A percentile compares a stretch with the other conserved stretches of the same genome.
Conservation (phyloP, 2,797 vertebrate species). For the Buceros bicornis region DNA sequence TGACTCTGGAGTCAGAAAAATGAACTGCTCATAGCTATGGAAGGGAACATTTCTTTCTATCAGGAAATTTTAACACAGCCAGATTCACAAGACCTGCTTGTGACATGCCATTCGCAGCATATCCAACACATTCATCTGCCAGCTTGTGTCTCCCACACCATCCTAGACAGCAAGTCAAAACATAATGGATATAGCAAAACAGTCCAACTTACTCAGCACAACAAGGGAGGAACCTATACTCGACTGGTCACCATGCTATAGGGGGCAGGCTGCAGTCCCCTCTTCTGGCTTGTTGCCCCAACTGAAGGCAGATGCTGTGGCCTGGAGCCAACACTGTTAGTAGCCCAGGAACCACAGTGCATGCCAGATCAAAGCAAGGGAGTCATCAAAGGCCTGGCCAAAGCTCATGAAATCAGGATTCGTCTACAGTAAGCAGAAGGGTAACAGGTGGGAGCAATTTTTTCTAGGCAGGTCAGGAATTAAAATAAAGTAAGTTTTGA, state of each 20-base stretch:
- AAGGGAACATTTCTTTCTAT: background rate
- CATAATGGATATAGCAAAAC: background rate
- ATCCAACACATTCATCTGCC: background rate
- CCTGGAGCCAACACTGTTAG: background rate
- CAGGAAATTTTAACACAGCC: background rate
- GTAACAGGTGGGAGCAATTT: background rate
- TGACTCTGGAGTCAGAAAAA: background rate
- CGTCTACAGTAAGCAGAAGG: background rate
- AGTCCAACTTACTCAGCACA: background rate
- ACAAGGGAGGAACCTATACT: accelerated
- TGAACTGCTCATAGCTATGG: background rate
- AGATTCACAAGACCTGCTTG: background rate
- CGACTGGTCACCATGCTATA: accelerated
- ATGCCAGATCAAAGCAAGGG: background rate
- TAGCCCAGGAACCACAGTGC: background rate
- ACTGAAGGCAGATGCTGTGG: background rate
- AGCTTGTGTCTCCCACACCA: background rate
- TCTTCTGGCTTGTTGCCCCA: background rate
- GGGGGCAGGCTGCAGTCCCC: accelerated
- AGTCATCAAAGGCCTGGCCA: accelerated
- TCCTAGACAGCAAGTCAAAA: background rate
- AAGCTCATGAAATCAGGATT: background rate
- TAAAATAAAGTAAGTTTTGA: background rate
- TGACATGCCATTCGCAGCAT: background rate
- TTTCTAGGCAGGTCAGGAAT: background rate